phyloP scores from a whole-genome alignment of 1,140 invertebrate genomes.

The Drosophila pseudoobscura region DNA sequence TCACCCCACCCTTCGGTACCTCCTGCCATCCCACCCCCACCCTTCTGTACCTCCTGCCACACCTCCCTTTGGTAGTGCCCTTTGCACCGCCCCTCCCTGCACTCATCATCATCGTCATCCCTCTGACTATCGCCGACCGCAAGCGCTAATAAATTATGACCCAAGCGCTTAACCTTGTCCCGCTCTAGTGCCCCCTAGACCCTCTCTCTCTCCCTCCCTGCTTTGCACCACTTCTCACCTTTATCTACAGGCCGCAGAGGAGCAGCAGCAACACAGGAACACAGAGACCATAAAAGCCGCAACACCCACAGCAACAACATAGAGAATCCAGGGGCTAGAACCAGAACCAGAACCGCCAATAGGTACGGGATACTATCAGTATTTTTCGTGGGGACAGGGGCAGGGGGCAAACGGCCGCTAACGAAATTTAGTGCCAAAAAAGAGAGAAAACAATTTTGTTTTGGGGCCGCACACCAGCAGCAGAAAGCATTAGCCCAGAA shows the following conservation, averaged over 20 bases:
- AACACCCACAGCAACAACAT: conserved; percentile 60
- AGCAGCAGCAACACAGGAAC: conserved; percentile 11
- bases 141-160: conserved; percentile 79
- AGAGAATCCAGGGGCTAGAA: conserved; percentile 42
- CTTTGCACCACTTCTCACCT: conserved; percentile 28
- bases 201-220: background rate
- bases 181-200: conserved; percentile 22
- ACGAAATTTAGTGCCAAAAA: conserved; percentile 75
- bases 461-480: background rate
- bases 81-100: conserved; percentile 13
- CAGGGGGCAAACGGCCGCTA: conserved; percentile 46
- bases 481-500: conserved; percentile 68
- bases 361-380: too few relatives aligned
- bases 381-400: background rate
- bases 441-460: conserved; percentile 53
- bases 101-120: conserved; percentile 24
- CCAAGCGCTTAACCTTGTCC: conserved; percentile 68
- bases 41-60: background rate
- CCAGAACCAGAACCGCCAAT: too few relatives aligned
- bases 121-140: conserved; percentile 45
- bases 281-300: conserved; percentile 60
- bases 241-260: conserved; percentile 51
- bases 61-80: too few relatives aligned
- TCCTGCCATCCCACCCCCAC: too few relatives aligned
- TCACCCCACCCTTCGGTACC: background rate